phyloP scores from a whole-genome alignment of 2,888 invertebrate genomes.

The Cheilosia vulpina region DNA sequence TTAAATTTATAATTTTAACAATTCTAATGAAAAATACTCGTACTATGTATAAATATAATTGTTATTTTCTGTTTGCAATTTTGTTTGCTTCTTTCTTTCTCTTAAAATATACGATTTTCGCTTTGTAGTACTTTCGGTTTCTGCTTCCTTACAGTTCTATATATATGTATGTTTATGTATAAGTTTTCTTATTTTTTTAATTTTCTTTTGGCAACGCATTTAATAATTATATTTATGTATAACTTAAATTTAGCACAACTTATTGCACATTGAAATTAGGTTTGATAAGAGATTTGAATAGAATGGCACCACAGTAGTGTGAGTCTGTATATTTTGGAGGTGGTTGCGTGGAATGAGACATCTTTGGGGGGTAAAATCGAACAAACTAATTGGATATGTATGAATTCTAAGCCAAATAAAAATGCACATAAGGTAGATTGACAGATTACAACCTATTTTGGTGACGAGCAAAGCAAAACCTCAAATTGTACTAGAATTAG shows the following conservation, averaged over 20 bases:
- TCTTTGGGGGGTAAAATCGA: slow-evolving; percentile 4
- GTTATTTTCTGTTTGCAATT: slow-evolving; percentile 25
- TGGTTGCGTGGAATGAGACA: neutral
- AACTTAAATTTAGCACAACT: slow-evolving; percentile 74
- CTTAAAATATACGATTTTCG: slow-evolving; percentile 44
- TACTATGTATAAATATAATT: slow-evolving; percentile 65
- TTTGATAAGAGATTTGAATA: slow-evolving; percentile 23
- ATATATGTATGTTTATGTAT: slow-evolving; percentile 52
- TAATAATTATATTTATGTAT: slow-evolving; percentile 53
- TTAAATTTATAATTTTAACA: slow-evolving; percentile 52
- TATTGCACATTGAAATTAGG: slow-evolving; percentile 70
- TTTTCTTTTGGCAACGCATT: slow-evolving; percentile 62
- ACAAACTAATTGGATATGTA: slow-evolving; percentile 46
- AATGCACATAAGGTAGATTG: neutral
- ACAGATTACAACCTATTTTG: neutral
- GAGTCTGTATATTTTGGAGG: neutral
- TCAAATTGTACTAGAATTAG: too few relatives aligned
- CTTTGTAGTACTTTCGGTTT: slow-evolving; percentile 22
- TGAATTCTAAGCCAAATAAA: neutral
- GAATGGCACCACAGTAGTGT: slow-evolving; percentile 31
- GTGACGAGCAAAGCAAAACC: too few relatives aligned
- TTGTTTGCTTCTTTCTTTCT: slow-evolving; percentile 15
- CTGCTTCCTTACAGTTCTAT: slow-evolving; percentile 38
- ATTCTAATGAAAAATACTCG: slow-evolving; percentile 57
- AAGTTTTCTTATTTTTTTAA: neutral